Evolutionary conservation across 1,140 invertebrate species (phyloP).

Genomic region (Nasonia giraulti): DNA sequence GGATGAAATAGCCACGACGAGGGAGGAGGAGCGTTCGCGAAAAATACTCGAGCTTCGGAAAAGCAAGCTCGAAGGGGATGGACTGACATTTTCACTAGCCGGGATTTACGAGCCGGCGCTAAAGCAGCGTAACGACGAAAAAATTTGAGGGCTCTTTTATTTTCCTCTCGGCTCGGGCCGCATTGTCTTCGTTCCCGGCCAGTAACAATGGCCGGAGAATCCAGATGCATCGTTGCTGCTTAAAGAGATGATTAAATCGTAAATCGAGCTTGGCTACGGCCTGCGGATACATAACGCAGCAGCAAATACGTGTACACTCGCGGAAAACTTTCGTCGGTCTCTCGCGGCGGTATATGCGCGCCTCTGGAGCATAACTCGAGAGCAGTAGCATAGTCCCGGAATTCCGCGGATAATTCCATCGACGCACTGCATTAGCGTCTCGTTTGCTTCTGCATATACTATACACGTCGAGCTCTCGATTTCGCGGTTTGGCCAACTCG

Average conservation of each 20-base stretch:
- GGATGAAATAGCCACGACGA: no score
- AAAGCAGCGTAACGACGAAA: neutral
- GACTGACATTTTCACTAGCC: neutral
- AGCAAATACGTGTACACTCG: neutral
- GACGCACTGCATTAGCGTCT: slow-evolving; percentile 10
- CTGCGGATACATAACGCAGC: neutral
- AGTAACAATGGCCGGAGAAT: neutral
- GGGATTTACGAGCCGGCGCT: neutral
- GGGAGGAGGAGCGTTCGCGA: neutral
- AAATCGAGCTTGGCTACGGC: no score
- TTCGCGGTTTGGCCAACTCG: neutral
- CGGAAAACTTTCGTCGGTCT: neutral
- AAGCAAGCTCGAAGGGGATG: no score
- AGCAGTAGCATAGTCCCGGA: neutral
- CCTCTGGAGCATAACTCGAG: neutral
- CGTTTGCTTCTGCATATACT: neutral
- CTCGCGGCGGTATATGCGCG: neutral
- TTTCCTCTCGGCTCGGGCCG: neutral
- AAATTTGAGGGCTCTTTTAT: neutral
- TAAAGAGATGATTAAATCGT: neutral
- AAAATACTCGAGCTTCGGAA: neutral
- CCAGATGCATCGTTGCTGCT: neutral
- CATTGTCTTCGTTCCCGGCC: neutral
- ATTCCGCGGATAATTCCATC: slow-evolving; percentile 8
- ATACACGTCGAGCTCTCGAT: neutral